These are phyloP conservation scores for Taenaris catops DNA, from an alignment of 2,888 invertebrate genomes.

Conservation along the genomic window DNA sequence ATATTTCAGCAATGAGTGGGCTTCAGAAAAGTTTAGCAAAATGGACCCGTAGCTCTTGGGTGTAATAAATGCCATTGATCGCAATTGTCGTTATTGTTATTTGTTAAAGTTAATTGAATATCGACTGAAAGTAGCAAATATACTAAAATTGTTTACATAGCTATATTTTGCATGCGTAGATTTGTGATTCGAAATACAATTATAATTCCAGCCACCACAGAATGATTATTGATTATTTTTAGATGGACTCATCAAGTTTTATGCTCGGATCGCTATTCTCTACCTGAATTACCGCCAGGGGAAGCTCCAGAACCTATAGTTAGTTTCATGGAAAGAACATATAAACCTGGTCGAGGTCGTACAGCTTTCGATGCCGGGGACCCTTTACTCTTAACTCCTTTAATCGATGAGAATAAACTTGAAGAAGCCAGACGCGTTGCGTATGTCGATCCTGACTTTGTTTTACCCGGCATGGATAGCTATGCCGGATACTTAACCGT, in stretches of 20 bases:
- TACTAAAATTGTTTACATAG: too few species aligned
- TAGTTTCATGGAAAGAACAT: slow-evolving; percentile 60
- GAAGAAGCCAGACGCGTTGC: slow-evolving; percentile 70
- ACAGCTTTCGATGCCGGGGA: slow-evolving; percentile 61
- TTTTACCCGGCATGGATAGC: slow-evolving; percentile 67
- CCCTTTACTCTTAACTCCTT: slow-evolving; percentile 76
- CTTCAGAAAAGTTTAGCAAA: too few species aligned
- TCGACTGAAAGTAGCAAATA: too few species aligned
- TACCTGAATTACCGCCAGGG: slow-evolving; percentile 62
- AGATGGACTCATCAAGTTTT: slow-evolving; percentile 41
- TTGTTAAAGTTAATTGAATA: too few species aligned
- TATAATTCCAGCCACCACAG: too few species aligned
- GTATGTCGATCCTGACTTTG: slow-evolving; percentile 51
- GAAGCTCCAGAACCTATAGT: slow-evolving; percentile 69
- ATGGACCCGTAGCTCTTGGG: too few species aligned
- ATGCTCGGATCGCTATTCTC: slow-evolving; percentile 36
- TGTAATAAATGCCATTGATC: too few species aligned
- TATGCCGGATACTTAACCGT: slow-evolving; percentile 69
- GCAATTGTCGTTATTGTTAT: too few species aligned
- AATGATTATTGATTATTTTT: slow-evolving; percentile 12
- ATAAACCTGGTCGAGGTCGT: slow-evolving; percentile 42
- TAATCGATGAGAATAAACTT: slow-evolving; percentile 71
- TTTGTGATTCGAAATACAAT: too few species aligned
- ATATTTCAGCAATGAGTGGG: too few species aligned
- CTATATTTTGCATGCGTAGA: too few species aligned